These are phyloP conservation scores for Crotophaga sulcirostris DNA, from an alignment of 2,113 vertebrate genomes.

Conservation along the genomic window DNA sequence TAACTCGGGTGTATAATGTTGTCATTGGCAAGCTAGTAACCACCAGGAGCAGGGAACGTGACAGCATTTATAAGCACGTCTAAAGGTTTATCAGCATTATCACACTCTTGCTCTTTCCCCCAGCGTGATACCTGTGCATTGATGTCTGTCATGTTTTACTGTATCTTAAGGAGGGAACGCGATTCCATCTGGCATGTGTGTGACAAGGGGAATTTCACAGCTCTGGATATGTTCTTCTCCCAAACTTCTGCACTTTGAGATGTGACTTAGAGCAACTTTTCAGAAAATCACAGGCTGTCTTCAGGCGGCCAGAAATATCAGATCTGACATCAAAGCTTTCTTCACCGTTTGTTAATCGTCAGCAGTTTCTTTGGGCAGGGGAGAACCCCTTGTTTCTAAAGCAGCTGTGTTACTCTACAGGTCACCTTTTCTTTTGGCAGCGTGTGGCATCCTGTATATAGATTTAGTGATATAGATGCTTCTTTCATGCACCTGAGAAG, in stretches of 20 bases:
- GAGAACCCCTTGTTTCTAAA: background rate
- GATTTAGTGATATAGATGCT: accelerated
- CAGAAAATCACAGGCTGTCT: background rate
- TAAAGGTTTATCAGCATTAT: background rate
- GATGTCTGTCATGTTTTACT: background rate
- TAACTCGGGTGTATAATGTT: background rate
- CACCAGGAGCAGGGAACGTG: background rate
- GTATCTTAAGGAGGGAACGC: background rate
- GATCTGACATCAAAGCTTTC: background rate
- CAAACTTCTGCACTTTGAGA: background rate
- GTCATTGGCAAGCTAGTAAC: background rate
- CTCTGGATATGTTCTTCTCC: background rate
- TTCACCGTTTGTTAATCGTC: background rate
- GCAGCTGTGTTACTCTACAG: background rate
- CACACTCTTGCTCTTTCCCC: background rate
- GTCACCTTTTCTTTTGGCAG: background rate
- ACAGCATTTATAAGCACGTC: background rate
- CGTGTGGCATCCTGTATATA: too few relatives aligned
- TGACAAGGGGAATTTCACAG: background rate
- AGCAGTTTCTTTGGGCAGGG: background rate
- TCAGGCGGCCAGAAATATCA: background rate
- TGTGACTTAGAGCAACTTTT: background rate
- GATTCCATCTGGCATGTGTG: background rate
- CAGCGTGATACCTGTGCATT: background rate
- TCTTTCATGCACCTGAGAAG: background rate